Evolutionary conservation across 2,888 invertebrate species (phyloP).

Genomic region (Diaphora mendica): DNA sequence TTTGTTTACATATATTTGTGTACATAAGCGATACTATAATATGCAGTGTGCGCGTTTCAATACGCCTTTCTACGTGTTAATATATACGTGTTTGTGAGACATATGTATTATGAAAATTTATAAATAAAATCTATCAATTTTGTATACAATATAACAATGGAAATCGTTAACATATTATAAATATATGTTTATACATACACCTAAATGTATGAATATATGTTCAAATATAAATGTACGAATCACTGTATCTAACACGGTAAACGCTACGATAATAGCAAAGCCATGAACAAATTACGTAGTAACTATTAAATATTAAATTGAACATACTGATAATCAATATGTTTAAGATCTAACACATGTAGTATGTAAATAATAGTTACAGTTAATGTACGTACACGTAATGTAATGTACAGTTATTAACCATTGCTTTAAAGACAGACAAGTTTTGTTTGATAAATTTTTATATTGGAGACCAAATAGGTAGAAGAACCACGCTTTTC

Average conservation of each 20-base stretch:
- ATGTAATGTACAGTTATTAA: too few relatives aligned
- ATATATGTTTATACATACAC: neutral
- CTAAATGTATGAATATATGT: too few relatives aligned
- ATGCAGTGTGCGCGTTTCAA: too few relatives aligned
- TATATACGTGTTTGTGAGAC: too few relatives aligned
- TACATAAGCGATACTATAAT: too few relatives aligned
- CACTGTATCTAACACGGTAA: conserved; percentile 5
- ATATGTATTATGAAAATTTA: too few relatives aligned
- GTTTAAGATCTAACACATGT: neutral
- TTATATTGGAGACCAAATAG: too few relatives aligned
- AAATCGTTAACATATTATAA: neutral
- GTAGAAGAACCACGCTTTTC: too few relatives aligned
- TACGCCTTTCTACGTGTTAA: too few relatives aligned
- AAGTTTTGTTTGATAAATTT: neutral
- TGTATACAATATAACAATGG: neutral
- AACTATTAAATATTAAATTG: neutral
- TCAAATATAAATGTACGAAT: neutral
- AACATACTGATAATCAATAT: neutral
- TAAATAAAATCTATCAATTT: too few relatives aligned
- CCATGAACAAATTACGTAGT: neutral
- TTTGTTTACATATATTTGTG: too few relatives aligned
- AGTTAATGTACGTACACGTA: neutral
- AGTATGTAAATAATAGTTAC: neutral
- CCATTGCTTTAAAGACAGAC: neutral
- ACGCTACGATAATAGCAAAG: neutral